Conservation (phyloP, 2,888 invertebrate genomes). For the Pardosa pseudoannulata region DNA sequence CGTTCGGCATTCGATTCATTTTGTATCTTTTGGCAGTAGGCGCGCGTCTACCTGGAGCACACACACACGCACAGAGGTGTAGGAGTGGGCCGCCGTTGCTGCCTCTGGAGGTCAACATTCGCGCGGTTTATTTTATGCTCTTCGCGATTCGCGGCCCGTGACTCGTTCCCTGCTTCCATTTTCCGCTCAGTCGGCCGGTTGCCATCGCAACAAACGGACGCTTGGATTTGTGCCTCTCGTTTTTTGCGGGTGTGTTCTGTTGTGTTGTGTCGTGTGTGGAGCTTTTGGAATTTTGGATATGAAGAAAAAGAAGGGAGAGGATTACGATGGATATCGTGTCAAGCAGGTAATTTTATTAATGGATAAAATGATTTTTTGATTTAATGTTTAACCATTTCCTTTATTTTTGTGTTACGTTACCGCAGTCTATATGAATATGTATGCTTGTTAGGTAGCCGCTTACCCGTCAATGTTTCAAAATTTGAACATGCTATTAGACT, state of each 20-base stretch:
- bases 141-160: conserved; percentile 18
- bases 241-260: neutral
- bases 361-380: too few species aligned
- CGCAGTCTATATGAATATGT: too few species aligned
- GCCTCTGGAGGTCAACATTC: conserved; percentile 61
- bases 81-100: conserved; percentile 44
- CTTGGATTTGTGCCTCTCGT: conserved; percentile 23
- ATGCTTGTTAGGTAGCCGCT: too few species aligned
- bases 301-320: conserved; percentile 47
- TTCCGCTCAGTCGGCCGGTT: conserved; percentile 13
- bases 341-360: conserved; percentile 55
- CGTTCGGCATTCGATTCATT: neutral
- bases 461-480: too few species aligned
- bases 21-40: neutral
- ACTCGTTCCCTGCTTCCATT: conserved; percentile 1
- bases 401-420: too few species aligned
- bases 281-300: conserved; percentile 40
- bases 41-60: neutral
- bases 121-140: conserved; percentile 15
- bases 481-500: too few species aligned
- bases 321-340: conserved; percentile 61
- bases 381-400: too few species aligned
- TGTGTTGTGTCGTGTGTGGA: neutral
- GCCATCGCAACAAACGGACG: conserved; percentile 43
- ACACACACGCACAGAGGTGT: conserved; percentile 11